phyloP scores from a whole-genome alignment of 2,797 vertebrate genomes.

The Enteromius afrohamiltoni region DNA sequence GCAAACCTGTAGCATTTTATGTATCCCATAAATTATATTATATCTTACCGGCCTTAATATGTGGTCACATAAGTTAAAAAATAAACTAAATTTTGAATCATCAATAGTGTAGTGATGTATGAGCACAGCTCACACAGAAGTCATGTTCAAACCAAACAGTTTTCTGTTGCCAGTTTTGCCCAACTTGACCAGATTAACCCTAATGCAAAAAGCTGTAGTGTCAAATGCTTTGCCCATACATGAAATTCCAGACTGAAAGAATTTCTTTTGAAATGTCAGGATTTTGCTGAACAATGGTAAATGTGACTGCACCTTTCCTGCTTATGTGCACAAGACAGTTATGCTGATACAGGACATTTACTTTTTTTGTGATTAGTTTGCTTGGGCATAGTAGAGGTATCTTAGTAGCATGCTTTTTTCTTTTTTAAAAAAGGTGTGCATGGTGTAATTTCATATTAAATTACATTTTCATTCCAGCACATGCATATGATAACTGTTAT shows the following conservation, averaged over 20 bases:
- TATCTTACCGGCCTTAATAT: neutral
- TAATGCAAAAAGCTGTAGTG: neutral
- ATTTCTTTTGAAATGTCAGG: neutral
- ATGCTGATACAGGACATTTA: neutral
- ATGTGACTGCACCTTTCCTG: neutral
- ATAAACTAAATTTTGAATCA: neutral
- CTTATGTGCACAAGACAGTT: neutral
- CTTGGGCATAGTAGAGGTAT: neutral
- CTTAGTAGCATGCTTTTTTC: neutral
- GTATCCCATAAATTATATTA: neutral
- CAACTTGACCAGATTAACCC: neutral
- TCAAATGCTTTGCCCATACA: neutral
- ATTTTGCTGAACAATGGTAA: neutral
- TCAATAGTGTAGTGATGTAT: neutral
- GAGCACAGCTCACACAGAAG: neutral
- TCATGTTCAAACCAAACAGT: neutral
- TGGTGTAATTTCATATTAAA: neutral
- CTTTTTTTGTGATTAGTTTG: neutral
- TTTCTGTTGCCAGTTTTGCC: neutral
- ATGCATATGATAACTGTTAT: slow-evolving; percentile 6
- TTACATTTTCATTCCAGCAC: neutral
- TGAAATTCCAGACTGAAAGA: neutral
- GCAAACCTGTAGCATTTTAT: neutral
- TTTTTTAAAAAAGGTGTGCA: neutral
- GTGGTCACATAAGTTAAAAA: neutral